Conservation (phyloP, 2,888 invertebrate genomes). For the Netelia melanura region DNA sequence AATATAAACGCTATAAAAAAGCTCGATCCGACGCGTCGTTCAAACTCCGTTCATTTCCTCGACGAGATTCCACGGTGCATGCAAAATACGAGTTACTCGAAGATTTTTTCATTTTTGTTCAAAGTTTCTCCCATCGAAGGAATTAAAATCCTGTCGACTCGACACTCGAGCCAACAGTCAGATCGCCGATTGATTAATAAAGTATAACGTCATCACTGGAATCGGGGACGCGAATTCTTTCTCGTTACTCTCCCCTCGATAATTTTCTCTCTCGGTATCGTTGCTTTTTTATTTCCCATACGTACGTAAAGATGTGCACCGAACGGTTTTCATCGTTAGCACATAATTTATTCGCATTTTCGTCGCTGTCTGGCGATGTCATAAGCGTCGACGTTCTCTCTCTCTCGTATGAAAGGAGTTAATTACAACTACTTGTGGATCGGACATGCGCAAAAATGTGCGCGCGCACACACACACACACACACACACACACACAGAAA, state of each 20-base stretch:
- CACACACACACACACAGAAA: too few species aligned
- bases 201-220: background rate
- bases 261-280: background rate
- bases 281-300: background rate
- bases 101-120: background rate
- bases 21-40: background rate
- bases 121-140: background rate
- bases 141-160: too few species aligned
- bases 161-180: background rate
- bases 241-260: background rate
- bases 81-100: background rate
- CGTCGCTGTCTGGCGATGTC: slow-evolving; percentile 51
- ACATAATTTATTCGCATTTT: slow-evolving; percentile 45
- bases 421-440: slow-evolving; percentile 77
- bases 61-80: background rate
- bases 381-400: slow-evolving; percentile 57
- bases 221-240: background rate
- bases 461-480: background rate
- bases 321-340: slow-evolving; percentile 32
- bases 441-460: slow-evolving; percentile 67
- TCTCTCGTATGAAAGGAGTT: slow-evolving; percentile 74
- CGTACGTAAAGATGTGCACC: background rate
- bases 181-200: background rate
- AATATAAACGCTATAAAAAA: background rate
- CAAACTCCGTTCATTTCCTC: background rate